Conservation (phyloP, 2,113 vertebrate species). For the Vulpes vulpes region DNA sequence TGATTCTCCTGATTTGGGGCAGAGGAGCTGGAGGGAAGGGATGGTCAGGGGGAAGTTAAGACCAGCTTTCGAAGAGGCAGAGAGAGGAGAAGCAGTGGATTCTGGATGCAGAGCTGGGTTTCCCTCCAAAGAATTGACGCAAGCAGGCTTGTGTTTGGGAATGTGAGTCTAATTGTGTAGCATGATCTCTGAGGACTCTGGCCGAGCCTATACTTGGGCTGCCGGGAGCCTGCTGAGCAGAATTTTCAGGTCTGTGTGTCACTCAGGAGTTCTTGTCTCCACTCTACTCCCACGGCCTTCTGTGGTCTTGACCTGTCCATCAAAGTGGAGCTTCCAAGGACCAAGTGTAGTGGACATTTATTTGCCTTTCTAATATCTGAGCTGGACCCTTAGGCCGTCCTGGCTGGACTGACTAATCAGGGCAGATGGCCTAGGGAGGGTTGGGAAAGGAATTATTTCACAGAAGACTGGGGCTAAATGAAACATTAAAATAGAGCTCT, state of each 20-base stretch:
- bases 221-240: not conserved
- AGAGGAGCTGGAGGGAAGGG: not conserved
- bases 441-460: not conserved
- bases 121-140: not conserved
- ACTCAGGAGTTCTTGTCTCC: not conserved
- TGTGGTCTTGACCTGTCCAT: not conserved
- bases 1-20: not conserved
- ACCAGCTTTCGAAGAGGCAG: not conserved
- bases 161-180: not conserved
- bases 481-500: not conserved
- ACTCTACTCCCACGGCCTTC: fast-evolving
- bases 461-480: not conserved
- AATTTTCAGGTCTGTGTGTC: not conserved
- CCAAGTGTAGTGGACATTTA: not conserved
- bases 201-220: not conserved
- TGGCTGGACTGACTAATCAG: not conserved
- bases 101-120: not conserved
- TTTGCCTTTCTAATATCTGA: not conserved
- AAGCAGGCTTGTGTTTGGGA: fast-evolving
- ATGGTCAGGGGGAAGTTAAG: not conserved
- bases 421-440: not conserved
- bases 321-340: not conserved
- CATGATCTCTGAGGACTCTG: not conserved
- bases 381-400: not conserved
- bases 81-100: not conserved